Conservation (phyloP, 2,888 invertebrate genomes). For the Tanytarsus gracilentus region DNA sequence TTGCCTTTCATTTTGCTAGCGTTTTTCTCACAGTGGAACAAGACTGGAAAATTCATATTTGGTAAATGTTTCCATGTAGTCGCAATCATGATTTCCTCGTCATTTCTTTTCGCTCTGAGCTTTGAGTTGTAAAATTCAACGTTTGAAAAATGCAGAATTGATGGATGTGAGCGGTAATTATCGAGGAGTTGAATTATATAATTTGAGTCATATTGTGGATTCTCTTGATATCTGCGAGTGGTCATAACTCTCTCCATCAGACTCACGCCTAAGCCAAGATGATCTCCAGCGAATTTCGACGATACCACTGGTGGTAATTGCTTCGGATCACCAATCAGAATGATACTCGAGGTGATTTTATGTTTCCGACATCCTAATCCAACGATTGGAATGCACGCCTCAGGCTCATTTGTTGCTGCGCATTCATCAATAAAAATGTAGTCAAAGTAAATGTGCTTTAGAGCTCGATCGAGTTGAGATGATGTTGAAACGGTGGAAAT, state of each 20-base stretch:
- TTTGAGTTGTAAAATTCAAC: slow-evolving; percentile 60
- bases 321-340: slow-evolving; percentile 54
- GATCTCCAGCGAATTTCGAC: slow-evolving; percentile 38
- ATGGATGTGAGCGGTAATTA: slow-evolving; percentile 65
- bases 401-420: slow-evolving; percentile 63
- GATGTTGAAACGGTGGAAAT: slow-evolving; percentile 55
- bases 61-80: slow-evolving; percentile 42
- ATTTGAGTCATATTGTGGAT: slow-evolving; percentile 44
- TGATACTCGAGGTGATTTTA: background rate
- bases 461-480: slow-evolving; percentile 33
- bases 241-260: slow-evolving; percentile 59
- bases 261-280: slow-evolving; percentile 40
- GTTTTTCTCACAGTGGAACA: slow-evolving; percentile 51
- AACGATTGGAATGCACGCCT: slow-evolving; percentile 52
- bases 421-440: slow-evolving; percentile 70
- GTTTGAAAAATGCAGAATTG: slow-evolving; percentile 58
- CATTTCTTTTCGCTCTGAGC: slow-evolving; percentile 37
- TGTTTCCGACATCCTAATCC: slow-evolving; percentile 29
- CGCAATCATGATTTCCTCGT: slow-evolving; percentile 32
- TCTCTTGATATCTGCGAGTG: slow-evolving; percentile 40
- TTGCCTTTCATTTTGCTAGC: slow-evolving; percentile 36
- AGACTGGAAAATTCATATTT: slow-evolving; percentile 46
- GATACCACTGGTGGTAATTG: slow-evolving; percentile 59
- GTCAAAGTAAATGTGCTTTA: slow-evolving; percentile 43
- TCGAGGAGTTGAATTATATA: slow-evolving; percentile 62